These are phyloP conservation scores for Cheilosia pagana DNA, from an alignment of 2,888 invertebrate genomes.

Conservation along the genomic window DNA sequence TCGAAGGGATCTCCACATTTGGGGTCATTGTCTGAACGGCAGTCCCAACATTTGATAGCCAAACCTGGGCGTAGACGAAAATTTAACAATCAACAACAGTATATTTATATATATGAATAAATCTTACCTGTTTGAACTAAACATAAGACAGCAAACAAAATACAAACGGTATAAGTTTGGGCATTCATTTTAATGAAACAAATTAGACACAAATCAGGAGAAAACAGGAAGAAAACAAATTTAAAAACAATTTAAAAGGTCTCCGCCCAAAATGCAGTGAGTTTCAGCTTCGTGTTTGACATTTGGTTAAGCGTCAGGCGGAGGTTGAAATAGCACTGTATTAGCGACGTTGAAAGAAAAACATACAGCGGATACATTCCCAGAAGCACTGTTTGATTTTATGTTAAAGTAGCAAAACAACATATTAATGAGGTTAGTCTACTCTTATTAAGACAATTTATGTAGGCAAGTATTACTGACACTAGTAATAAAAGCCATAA, in stretches of 20 bases:
- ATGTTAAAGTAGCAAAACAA: too few species aligned
- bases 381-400: too few species aligned
- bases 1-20: slow-evolving; percentile 97
- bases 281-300: slow-evolving; percentile 37
- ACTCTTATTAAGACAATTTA: too few species aligned
- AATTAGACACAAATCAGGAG: slow-evolving; percentile 5
- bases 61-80: slow-evolving; percentile 83
- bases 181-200: slow-evolving; percentile 39
- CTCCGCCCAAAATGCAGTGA: slow-evolving; percentile 59
- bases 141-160: slow-evolving; percentile 34
- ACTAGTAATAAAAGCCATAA: too few species aligned
- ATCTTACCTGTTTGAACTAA: slow-evolving; percentile 57
- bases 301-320: slow-evolving; percentile 33
- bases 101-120: not conserved
- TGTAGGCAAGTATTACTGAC: too few species aligned
- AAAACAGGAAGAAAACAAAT: slow-evolving; percentile 36
- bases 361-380: slow-evolving; percentile 17
- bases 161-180: slow-evolving; percentile 23
- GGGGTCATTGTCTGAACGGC: slow-evolving; percentile 94
- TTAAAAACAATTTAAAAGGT: slow-evolving; percentile 61
- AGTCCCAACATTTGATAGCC: slow-evolving; percentile 95
- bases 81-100: not conserved
- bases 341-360: slow-evolving; percentile 2
- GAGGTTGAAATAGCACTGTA: slow-evolving; percentile 14
- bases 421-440: too few species aligned